Percentiles rank a stretch among this genome's conserved stretches.
phyloP scores from a whole-genome alignment of 2,113 vertebrate species.

The Atherinomorus stipes region DNA sequence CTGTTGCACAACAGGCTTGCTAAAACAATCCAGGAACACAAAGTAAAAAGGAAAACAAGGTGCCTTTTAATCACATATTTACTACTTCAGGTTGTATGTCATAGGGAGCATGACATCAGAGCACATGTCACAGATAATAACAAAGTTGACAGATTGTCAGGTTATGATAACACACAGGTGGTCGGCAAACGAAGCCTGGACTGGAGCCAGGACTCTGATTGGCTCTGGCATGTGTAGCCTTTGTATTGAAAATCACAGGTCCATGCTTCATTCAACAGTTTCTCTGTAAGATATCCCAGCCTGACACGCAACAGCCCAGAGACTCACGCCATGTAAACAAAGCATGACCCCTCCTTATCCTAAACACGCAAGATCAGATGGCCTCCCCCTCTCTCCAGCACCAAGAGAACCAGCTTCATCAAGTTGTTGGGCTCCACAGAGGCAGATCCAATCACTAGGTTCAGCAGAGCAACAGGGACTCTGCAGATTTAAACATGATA shows the following conservation, averaged over 20 bases:
- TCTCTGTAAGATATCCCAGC: constrained; percentile 26
- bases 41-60: constrained; percentile 1
- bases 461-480: background rate
- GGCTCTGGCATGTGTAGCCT: constrained; percentile 48
- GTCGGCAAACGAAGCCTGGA: constrained; percentile 18
- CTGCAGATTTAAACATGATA: background rate
- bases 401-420: background rate
- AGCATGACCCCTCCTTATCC: constrained; percentile 7
- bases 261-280: constrained; percentile 71
- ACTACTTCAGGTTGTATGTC: constrained; percentile 13
- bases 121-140: constrained; percentile 34
- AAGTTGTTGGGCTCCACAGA: background rate
- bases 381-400: constrained; percentile 14
- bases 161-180: constrained; percentile 61
- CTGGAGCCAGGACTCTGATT: constrained; percentile 42
- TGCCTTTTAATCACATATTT: constrained; percentile 23
- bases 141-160: constrained; percentile 53
- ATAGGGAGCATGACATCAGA: constrained; percentile 18
- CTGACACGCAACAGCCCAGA: constrained; percentile 63
- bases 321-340: constrained; percentile 66
- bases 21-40: background rate
- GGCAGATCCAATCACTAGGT: constrained; percentile 2
- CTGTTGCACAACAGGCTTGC: background rate
- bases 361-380: background rate
- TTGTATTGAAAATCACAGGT: constrained; percentile 62